These are phyloP conservation scores for Taeniopygia guttata DNA, from an alignment of 2,797 vertebrate genomes.

Conservation along the genomic window DNA sequence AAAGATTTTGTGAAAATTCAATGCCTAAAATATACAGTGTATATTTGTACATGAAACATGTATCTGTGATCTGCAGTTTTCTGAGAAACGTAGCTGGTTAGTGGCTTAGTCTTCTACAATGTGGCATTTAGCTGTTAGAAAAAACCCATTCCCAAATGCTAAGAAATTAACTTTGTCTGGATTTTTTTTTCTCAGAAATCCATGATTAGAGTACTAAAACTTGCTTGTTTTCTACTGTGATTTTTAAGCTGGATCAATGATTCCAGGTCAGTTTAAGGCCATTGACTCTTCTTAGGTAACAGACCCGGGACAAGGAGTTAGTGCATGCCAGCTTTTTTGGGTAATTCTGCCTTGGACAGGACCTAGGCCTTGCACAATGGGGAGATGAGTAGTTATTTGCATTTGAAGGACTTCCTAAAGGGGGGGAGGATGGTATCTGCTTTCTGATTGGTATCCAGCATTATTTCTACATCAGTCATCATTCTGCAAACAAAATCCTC, in stretches of 20 bases:
- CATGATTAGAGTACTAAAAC: constrained; percentile 38
- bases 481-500: neutral
- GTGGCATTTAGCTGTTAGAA: constrained; percentile 15
- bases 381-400: constrained; percentile 1
- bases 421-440: neutral
- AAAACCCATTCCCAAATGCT: constrained; percentile 35
- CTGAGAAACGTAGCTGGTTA: neutral
- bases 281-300: neutral
- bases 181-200: neutral
- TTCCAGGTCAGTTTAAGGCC: constrained; percentile 34
- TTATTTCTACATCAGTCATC: constrained; percentile 37
- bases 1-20: constrained; percentile 53
- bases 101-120: neutral
- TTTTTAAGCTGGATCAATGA: constrained; percentile 33
- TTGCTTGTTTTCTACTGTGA: constrained; percentile 37
- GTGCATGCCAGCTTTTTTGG: neutral
- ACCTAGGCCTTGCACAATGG: neutral
- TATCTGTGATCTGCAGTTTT: constrained; percentile 31
- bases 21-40: neutral
- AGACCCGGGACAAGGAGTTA: neutral
- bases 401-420: constrained; percentile 25
- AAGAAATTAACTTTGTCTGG: constrained; percentile 50
- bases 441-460: constrained; percentile 4
- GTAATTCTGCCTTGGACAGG: neutral
- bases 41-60: constrained; percentile 22